phyloP scores from a whole-genome alignment of 2,113 vertebrate genomes.

The Gobius niger region DNA sequence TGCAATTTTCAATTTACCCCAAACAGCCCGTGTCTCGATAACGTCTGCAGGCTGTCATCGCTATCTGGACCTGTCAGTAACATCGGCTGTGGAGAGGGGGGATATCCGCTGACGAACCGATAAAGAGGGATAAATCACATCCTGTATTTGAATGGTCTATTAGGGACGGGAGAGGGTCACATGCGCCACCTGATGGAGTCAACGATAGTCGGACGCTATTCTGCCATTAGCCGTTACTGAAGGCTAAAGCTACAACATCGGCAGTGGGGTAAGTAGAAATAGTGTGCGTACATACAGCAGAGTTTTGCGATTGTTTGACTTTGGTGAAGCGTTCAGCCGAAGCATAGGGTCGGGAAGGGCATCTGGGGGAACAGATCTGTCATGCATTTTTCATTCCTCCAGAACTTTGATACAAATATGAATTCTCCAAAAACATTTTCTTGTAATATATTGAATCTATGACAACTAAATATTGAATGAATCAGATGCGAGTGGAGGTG shows the following conservation, averaged over 20 bases:
- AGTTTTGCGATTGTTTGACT: too few species aligned
- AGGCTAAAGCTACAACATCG: neutral
- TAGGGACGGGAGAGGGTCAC: conserved; percentile 7
- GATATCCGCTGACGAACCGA: conserved; percentile 12
- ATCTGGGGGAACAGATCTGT: too few species aligned
- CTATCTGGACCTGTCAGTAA: conserved; percentile 65
- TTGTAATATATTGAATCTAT: too few species aligned
- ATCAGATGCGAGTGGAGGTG: too few species aligned
- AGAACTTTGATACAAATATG: too few species aligned
- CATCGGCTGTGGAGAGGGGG: conserved; percentile 48
- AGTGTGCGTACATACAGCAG: too few species aligned
- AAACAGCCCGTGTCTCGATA: conserved; percentile 50
- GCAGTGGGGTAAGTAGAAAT: too few species aligned
- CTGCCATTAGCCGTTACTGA: neutral
- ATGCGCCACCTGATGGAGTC: conserved; percentile 7
- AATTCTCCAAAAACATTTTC: too few species aligned
- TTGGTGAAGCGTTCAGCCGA: too few species aligned
- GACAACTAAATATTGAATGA: too few species aligned
- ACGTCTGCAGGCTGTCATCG: conserved; percentile 66
- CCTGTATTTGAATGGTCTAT: conserved; percentile 3
- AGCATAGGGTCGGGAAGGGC: too few species aligned
- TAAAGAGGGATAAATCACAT: conserved; percentile 16
- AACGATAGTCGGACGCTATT: neutral
- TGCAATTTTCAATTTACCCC: conserved; percentile 73
- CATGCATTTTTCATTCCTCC: too few species aligned